Base-by-base conservation (phyloP, 2,113 vertebrate species). In the Buteo buteo region DNA sequence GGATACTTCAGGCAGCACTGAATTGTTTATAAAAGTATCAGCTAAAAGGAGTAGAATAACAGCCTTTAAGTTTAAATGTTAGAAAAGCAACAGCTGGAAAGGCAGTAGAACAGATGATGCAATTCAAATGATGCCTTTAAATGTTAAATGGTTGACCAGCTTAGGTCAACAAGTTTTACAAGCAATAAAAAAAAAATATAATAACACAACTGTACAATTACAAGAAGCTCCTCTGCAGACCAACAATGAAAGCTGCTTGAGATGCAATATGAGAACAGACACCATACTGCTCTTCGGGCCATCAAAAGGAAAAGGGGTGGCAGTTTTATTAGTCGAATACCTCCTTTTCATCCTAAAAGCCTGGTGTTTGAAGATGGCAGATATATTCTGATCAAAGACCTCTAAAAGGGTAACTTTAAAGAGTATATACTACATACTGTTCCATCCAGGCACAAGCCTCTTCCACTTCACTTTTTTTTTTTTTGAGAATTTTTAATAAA, bases 261-360 rank as follows among this genome's bases (percentile, higher is more conserved):
- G 80, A 58, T 83, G 71, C 67, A 92, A 10, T 50, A 71, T 87
- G 52, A 87, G 78, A 93, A 90, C 87, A 79, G 42, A 67, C 50
- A 83, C 20, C 52, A 59, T 24, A 90, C 18, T 31, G 42, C 29
- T 84, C 58, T 28, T 83, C 59, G 58, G 25, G 59, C 50, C 72
- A 78, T 40, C 50, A 78, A 67, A 93, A 93, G 64, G 38, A 86
- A 86, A 83, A 90, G 10, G 8, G 58, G 54, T 90, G 80, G 58
- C 67, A 81, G 86, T 94, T 94, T 94, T 91, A 92, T 95, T 95
- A 92, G 76, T 62, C 45, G 38, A 90, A 86, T 71, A 78, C 61
- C 83, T 92, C 18, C 58, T 94, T 95, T 94, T 94, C 67, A 81
- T 90, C 88, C 80, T 92, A 88, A 91, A 92, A 91, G 45, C 12